Evolutionary conservation across 2,113 vertebrate genomes (phyloP).

Genomic region (Climacteris rufus): DNA sequence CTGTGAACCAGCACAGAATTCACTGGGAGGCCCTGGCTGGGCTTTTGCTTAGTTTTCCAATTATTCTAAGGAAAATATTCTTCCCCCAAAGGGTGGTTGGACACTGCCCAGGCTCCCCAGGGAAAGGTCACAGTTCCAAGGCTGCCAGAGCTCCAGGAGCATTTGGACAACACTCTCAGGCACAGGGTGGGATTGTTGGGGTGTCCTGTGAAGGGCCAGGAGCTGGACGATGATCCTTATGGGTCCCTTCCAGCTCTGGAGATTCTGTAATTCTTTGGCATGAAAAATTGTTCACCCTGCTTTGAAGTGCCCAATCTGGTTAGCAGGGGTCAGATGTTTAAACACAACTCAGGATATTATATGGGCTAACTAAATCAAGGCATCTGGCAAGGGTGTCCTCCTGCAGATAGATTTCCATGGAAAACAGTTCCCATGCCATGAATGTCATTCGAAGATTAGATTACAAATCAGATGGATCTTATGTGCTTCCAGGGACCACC

Average conservation of each 20-base stretch:
- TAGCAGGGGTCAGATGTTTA: background rate
- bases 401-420: background rate
- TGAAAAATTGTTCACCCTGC: background rate
- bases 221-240: background rate
- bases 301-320: background rate
- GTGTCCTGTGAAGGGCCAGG: background rate
- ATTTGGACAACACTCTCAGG: accelerated
- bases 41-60: background rate
- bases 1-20: background rate
- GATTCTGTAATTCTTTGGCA: background rate
- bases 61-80: background rate
- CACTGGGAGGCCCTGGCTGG: background rate
- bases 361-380: conserved; percentile 27
- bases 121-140: accelerated
- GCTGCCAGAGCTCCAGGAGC: background rate
- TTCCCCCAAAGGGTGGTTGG: background rate
- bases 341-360: background rate
- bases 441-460: background rate
- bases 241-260: background rate
- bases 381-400: background rate
- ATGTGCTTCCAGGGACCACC: background rate
- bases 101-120: background rate
- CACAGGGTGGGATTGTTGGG: background rate
- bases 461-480: background rate
- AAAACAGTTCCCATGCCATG: background rate